Conservation (phyloP, 2,888 invertebrate species). For the Sarcophaga subvicina region DNA sequence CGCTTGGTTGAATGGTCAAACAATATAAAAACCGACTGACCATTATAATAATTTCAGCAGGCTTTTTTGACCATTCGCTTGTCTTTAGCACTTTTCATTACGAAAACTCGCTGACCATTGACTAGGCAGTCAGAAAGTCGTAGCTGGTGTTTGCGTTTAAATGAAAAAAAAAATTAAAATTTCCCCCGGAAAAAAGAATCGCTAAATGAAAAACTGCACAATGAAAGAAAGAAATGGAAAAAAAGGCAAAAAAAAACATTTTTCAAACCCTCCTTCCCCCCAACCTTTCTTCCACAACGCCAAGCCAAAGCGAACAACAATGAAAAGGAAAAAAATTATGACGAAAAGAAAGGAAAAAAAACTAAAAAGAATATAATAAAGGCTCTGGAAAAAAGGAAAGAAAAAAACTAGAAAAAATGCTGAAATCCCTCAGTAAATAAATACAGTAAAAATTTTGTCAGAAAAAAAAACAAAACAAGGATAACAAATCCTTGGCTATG, state of each 20-base stretch:
- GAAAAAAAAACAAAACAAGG: constrained; percentile 17
- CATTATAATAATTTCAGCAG: constrained; percentile 6
- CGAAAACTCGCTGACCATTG: constrained; percentile 76
- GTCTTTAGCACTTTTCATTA: constrained; percentile 58
- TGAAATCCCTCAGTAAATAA: constrained; percentile 64
- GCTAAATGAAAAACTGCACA: constrained; percentile 60
- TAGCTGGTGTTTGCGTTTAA: constrained; percentile 74
- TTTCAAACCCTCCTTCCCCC: constrained; percentile 25
- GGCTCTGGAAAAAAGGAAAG: constrained; percentile 42
- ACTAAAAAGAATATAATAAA: constrained; percentile 37
- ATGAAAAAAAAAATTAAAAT: constrained; percentile 43
- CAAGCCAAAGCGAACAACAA: constrained; percentile 52
- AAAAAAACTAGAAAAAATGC: constrained; percentile 67
- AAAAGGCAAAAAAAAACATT: constrained; percentile 53
- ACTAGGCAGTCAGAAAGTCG: constrained; percentile 81
- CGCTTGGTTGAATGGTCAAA: background rate
- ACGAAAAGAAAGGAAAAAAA: constrained; percentile 28
- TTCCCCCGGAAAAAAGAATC: constrained; percentile 22
- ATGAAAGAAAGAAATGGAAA: constrained; percentile 41
- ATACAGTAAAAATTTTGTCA: constrained; percentile 34
- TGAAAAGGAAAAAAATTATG: constrained; percentile 55
- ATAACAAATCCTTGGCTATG: constrained; percentile 46
- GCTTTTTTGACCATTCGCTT: constrained; percentile 29
- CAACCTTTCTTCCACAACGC: background rate
- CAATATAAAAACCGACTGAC: constrained; percentile 5